A percentile compares a stretch with the other conserved stretches of the same genome.
phyloP scores from a whole-genome alignment of 2,113 vertebrate species.

The Astur gentilis region DNA sequence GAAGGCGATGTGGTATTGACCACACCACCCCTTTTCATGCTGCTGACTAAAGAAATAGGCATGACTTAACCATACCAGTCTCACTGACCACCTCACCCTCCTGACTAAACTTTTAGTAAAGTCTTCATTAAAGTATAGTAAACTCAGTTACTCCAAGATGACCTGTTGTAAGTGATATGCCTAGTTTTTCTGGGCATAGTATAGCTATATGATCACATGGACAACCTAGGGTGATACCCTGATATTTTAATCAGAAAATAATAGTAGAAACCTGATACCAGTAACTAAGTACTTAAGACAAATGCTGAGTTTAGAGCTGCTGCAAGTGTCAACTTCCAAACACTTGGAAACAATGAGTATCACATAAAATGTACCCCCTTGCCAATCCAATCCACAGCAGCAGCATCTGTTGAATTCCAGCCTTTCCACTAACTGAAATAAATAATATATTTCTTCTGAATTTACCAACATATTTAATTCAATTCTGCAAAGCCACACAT shows the following conservation, averaged over 20 bases:
- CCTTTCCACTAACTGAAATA: neutral
- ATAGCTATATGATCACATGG: neutral
- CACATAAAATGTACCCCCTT: neutral
- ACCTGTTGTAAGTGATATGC: neutral
- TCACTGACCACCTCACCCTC: neutral
- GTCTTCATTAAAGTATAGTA: neutral
- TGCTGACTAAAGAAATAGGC: neutral
- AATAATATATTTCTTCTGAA: neutral
- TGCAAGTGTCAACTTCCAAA: neutral
- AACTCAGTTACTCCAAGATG: neutral
- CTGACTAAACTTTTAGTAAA: neutral
- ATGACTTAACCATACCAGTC: neutral
- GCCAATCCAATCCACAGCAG: neutral
- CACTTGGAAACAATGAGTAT: neutral
- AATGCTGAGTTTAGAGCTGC: neutral
- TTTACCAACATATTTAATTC: neutral
- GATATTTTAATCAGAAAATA: neutral
- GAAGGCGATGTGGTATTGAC: neutral
- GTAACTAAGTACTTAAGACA: neutral
- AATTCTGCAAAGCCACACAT: neutral
- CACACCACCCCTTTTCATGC: neutral
- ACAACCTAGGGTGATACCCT: neutral
- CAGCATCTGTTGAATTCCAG: neutral
- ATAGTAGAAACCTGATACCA: neutral
- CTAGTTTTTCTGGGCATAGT: neutral